A percentile compares a stretch with the other conserved stretches of the same genome.
phyloP scores from a whole-genome alignment of 2,888 invertebrate genomes.

The Philereme transversata region DNA sequence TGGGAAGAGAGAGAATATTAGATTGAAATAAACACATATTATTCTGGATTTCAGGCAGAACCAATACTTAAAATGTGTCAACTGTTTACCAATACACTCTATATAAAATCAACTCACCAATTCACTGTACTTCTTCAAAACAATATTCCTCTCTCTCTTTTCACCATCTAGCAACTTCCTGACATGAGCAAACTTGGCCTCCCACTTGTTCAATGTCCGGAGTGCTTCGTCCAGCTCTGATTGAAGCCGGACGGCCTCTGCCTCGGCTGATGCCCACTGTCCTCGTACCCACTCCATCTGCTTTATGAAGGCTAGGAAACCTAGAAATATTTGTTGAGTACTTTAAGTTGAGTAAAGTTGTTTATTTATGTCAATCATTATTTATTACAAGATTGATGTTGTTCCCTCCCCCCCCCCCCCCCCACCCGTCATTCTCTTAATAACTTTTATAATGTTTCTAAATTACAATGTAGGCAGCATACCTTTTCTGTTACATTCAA shows the following conservation, averaged over 20 bases:
- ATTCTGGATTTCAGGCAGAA: too few species aligned
- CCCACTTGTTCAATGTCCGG: slow-evolving; percentile 88
- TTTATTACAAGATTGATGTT: too few species aligned
- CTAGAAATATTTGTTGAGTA: slow-evolving; percentile 62
- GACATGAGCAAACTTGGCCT: slow-evolving; percentile 92
- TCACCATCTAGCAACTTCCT: slow-evolving; percentile 92
- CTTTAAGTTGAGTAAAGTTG: too few species aligned
- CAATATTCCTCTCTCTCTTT: slow-evolving; percentile 87
- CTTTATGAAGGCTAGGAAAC: slow-evolving; percentile 89
- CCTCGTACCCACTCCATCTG: slow-evolving; percentile 88
- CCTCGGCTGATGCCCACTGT: slow-evolving; percentile 87
- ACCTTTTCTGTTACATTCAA: too few species aligned
- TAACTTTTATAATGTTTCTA: too few species aligned
- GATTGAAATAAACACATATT: too few species aligned
- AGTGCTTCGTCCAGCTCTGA: slow-evolving; percentile 88
- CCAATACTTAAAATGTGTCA: neutral
- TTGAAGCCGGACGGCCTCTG: slow-evolving; percentile 89
- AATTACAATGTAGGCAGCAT: too few species aligned
- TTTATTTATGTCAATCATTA: too few species aligned
- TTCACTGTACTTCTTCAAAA: slow-evolving; percentile 88
- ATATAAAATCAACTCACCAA: slow-evolving; percentile 77
- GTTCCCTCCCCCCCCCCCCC: too few species aligned
- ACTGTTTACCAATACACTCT: neutral
- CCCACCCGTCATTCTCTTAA: too few species aligned
- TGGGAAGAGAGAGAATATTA: too few species aligned